Evolutionary conservation across 1,140 invertebrate species (phyloP), one percentile per base, ranked within the genome.

Genomic region (Orchesella cincta): DNA sequence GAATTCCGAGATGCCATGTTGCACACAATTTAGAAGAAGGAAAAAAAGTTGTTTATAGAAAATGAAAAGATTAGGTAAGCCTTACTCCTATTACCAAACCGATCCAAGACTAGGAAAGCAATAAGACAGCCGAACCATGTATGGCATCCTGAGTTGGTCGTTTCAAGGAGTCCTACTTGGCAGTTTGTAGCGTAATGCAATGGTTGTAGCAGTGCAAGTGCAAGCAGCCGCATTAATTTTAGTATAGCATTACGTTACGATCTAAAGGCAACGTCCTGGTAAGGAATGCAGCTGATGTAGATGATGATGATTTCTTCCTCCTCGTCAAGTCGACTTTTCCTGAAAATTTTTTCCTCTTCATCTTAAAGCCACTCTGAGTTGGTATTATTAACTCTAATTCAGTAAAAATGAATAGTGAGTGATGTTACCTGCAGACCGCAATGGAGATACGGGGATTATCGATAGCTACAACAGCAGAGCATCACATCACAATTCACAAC

Each of bases 191-290:
- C 34, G 20, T 29, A 29, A 3, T 64, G 23, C 46, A 36, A 20
- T 18, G 46, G 70, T 23, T 20, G 18, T 36, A 72, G 23, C 26
- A 29, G 36, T 36, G 36, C 39, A n/a, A 16, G 67, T 16, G 29
- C 67, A 34, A 20, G 67, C 31, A 71, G n/a, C n/a, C 18, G 67
- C 20, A 34, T n/a, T 20, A 71, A 3, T 71, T 34, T 29, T 71
- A 34, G 14, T 31, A 33, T 23, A 34, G 5, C 28, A 71, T 29
- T 29, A 34, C 1, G 12, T n/a, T 31, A 20, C 34, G 18, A 8
- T 31, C 33, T 75, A 36, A 67, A 75, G 74, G 57, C 74, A 75
- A 75, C 57, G 74, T 75, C 74, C 74, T 75, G 46, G 54, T 31
- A 67, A 33, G 74, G 74, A 75, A 75, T 75, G 74, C 74, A 75